These are phyloP conservation scores for Eunapius fragilis DNA, from an alignment of 37 sponge, comb jelly and placozoan genomes.

Conservation along the genomic window DNA sequence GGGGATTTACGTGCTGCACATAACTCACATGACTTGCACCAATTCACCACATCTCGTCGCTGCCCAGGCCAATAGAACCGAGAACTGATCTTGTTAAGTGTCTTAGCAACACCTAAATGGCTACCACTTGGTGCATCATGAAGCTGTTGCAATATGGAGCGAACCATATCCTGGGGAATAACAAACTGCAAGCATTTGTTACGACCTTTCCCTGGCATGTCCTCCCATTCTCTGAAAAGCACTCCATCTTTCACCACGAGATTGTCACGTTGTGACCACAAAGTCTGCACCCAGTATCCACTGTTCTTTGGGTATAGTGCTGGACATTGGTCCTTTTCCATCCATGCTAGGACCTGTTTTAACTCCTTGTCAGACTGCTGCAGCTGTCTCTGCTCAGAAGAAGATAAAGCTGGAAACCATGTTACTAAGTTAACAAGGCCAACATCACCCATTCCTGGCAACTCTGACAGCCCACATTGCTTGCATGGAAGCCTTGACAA, in stretches of 20 bases:
- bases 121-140: too few relatives aligned
- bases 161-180: neutral
- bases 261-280: neutral
- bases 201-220: neutral
- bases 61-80: conserved; percentile 5
- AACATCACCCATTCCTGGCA: neutral
- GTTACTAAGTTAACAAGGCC: neutral
- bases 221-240: neutral
- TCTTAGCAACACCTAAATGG: neutral
- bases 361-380: neutral
- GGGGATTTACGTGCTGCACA: neutral
- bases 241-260: neutral
- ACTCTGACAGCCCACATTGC: neutral
- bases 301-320: too few relatives aligned
- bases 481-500: neutral
- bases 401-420: neutral
- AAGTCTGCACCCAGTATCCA: too few relatives aligned
- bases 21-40: neutral
- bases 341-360: neutral
- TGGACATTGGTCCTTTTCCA: neutral
- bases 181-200: neutral
- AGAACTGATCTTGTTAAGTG: neutral
- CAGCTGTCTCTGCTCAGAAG: neutral
- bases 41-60: neutral
- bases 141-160: neutral